Percentiles rank a stretch among this genome's conserved stretches.
These are phyloP conservation scores for Callopanchax toddi DNA, from an alignment of 2,113 vertebrate genomes.

Conservation along the genomic window DNA sequence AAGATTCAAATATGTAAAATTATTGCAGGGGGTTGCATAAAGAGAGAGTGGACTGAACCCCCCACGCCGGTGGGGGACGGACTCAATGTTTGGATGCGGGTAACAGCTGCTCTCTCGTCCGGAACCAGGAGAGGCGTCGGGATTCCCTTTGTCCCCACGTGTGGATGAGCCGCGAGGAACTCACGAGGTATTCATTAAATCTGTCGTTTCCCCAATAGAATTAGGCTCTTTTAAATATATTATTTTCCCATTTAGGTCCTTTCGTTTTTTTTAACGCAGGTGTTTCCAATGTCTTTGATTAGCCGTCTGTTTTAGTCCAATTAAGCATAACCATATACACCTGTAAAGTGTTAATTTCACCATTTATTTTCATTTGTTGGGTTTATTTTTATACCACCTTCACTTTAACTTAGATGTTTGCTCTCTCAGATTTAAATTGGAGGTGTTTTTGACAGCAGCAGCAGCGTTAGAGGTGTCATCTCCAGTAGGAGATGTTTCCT, in stretches of 20 bases:
- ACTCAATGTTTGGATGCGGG: background rate
- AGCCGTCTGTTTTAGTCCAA: too few species aligned
- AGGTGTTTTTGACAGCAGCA: background rate
- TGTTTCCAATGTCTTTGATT: background rate
- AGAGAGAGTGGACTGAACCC: background rate
- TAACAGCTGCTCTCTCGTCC: slow-evolving; percentile 20
- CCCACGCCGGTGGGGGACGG: slow-evolving; percentile 18
- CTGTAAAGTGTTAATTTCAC: background rate
- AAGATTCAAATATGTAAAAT: slow-evolving; percentile 24
- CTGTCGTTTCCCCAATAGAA: too few species aligned
- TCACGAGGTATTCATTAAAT: slow-evolving; percentile 17
- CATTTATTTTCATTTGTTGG: background rate
- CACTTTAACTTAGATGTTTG: background rate
- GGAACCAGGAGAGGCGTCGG: slow-evolving; percentile 33
- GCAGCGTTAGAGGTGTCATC: background rate
- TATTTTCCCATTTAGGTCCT: too few species aligned
- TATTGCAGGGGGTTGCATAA: background rate
- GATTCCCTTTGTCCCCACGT: slow-evolving; percentile 77
- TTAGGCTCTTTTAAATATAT: too few species aligned
- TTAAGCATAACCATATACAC: too few species aligned
- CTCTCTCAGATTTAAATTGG: slow-evolving; percentile 1
- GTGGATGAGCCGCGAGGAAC: slow-evolving; percentile 40
- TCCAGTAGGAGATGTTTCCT: slow-evolving; percentile 13
- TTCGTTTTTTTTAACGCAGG: slow-evolving; percentile 9
- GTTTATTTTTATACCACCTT: background rate